phyloP scores from a whole-genome alignment of 2,797 vertebrate species.

The Tenualosa ilisha region DNA sequence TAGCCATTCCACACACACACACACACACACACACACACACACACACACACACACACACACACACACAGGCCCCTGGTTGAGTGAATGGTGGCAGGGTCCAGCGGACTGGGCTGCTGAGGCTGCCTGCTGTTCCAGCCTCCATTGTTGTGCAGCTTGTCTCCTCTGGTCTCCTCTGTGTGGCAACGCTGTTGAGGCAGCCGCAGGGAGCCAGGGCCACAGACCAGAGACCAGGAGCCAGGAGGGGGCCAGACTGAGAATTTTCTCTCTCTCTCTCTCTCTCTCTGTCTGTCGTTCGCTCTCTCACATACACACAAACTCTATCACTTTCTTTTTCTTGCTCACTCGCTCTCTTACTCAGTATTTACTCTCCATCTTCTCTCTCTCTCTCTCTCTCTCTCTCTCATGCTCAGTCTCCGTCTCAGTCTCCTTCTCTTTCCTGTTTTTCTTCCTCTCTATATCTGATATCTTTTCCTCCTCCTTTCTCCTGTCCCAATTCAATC shows the following conservation, averaged over 20 bases:
- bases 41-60: neutral
- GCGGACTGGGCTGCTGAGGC: neutral
- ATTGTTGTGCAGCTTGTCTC: conserved; percentile 26
- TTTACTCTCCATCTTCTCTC: neutral
- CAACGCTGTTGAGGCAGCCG: neutral
- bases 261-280: neutral
- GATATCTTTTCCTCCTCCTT: neutral
- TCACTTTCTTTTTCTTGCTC: neutral
- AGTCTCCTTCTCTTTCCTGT: neutral
- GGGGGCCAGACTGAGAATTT: neutral
- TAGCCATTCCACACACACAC: neutral
- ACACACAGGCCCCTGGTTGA: neutral
- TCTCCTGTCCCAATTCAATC: neutral
- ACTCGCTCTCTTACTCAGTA: neutral
- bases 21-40: neutral
- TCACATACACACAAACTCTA: neutral
- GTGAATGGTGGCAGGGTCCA: conserved; percentile 4
- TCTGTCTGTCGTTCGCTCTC: neutral
- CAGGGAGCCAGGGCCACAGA: conserved; percentile 1
- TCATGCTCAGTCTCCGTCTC: neutral
- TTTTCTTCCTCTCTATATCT: neutral
- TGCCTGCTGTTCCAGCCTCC: conserved; percentile 8
- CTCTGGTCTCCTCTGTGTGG: neutral
- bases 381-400: neutral
- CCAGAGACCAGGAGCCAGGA: neutral